These are phyloP conservation scores for Drosophila lutescens DNA, from an alignment of 2,888 invertebrate species.

Conservation along the genomic window DNA sequence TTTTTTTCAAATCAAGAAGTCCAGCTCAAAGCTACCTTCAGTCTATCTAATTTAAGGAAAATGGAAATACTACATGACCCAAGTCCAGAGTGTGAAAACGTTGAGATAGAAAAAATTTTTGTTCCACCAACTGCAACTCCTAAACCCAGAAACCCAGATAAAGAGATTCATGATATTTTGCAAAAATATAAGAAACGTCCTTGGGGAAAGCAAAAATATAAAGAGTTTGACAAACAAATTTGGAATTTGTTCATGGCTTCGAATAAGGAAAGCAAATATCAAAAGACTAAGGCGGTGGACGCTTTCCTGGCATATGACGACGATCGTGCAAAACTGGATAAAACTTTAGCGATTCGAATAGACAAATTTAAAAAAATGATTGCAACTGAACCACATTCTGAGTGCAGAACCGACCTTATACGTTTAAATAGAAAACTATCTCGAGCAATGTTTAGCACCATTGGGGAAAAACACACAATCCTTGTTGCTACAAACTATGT, in stretches of 20 bases:
- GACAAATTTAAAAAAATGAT: background rate
- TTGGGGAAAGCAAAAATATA: background rate
- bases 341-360: background rate
- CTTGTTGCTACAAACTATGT: background rate
- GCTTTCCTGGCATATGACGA: background rate
- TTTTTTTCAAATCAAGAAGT: background rate
- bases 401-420: background rate
- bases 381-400: background rate
- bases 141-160: background rate
- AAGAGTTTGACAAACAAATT: conserved; percentile 5
- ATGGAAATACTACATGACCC: background rate
- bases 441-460: background rate
- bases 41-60: conserved; percentile 1
- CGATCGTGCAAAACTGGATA: background rate
- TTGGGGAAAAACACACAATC: background rate
- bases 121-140: background rate
- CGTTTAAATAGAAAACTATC: background rate
- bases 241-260: conserved; percentile 9
- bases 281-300: background rate
- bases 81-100: background rate
- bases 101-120: background rate
- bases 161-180: background rate
- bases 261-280: background rate
- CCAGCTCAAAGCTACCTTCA: background rate
- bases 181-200: conserved; percentile 1